Evolutionary conservation across 2,888 invertebrate species (phyloP).

Genomic region (Calliopum simillimum): DNA sequence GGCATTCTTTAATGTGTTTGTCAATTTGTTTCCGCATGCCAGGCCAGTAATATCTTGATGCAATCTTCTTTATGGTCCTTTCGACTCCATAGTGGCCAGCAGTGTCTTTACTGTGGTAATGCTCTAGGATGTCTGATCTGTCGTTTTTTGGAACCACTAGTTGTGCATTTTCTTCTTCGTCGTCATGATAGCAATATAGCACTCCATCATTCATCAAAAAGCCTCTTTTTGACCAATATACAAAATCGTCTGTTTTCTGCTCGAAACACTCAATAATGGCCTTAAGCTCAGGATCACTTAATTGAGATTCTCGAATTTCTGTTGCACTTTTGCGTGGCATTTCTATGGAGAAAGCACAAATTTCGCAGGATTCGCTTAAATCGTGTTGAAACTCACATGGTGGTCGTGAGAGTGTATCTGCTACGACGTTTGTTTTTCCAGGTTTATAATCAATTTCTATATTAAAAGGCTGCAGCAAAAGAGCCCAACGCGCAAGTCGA

Average conservation of each 20-base stretch:
- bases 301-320: conserved; percentile 27
- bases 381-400: conserved; percentile 21
- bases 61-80: conserved; percentile 39
- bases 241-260: conserved; percentile 16
- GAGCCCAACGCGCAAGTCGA: conserved; percentile 67
- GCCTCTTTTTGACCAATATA: conserved; percentile 35
- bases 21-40: too few relatives aligned
- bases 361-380: not conserved
- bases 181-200: conserved; percentile 29
- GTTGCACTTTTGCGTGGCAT: conserved; percentile 27
- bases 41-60: conserved; percentile 41
- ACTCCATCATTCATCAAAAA: conserved; percentile 32
- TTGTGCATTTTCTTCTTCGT: conserved; percentile 37
- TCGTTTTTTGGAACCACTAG: too few relatives aligned
- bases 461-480: too few relatives aligned
- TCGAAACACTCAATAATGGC: conserved; percentile 32
- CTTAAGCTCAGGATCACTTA: conserved; percentile 24
- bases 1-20: too few relatives aligned
- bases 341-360: conserved; percentile 25
- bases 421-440: conserved; percentile 58
- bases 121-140: too few relatives aligned
- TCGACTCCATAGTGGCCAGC: conserved; percentile 43
- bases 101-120: conserved; percentile 42
- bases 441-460: conserved; percentile 59
- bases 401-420: conserved; percentile 42